phyloP scores from a whole-genome alignment of 2,888 invertebrate species.

The Syrphus vitripennis region DNA sequence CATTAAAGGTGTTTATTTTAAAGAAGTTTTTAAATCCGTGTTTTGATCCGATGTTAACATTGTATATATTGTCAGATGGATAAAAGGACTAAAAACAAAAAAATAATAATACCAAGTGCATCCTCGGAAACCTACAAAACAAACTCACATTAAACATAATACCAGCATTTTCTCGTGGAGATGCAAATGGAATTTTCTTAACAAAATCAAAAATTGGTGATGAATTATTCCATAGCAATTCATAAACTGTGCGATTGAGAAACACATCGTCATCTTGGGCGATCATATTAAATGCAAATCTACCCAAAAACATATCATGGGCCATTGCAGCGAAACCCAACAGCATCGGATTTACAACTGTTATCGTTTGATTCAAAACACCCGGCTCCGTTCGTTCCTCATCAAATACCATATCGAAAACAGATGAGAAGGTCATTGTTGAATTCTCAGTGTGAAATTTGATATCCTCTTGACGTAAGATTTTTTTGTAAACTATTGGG shows the following conservation, averaged over 20 bases:
- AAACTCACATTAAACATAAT: slow-evolving; percentile 83
- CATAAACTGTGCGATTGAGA: slow-evolving; percentile 82
- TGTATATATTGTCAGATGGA: slow-evolving; percentile 47
- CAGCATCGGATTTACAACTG: slow-evolving; percentile 73
- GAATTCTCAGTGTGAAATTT: slow-evolving; percentile 69
- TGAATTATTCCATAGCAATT: slow-evolving; percentile 86
- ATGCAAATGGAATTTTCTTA: slow-evolving; percentile 82
- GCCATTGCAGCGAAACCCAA: slow-evolving; percentile 52
- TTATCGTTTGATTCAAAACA: slow-evolving; percentile 83
- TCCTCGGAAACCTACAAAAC: not conserved
- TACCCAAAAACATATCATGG: slow-evolving; percentile 35
- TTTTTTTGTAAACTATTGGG: slow-evolving; percentile 80
- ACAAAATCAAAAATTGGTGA: slow-evolving; percentile 83
- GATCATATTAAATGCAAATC: slow-evolving; percentile 43
- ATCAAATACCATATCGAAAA: slow-evolving; percentile 77
- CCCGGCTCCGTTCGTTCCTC: slow-evolving; percentile 83
- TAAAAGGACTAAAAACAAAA: slow-evolving; percentile 48
- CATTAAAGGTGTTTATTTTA: slow-evolving; percentile 69
- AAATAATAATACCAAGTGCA: not conserved
- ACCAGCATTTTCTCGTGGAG: slow-evolving; percentile 83
- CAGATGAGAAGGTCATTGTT: slow-evolving; percentile 81
- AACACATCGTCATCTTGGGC: slow-evolving; percentile 76
- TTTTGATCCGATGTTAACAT: slow-evolving; percentile 67
- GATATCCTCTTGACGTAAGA: slow-evolving; percentile 42
- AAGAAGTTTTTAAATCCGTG: slow-evolving; percentile 69